phyloP scores from a whole-genome alignment of 92 coral and sea anemone species.

The Paramuricea clavata region DNA sequence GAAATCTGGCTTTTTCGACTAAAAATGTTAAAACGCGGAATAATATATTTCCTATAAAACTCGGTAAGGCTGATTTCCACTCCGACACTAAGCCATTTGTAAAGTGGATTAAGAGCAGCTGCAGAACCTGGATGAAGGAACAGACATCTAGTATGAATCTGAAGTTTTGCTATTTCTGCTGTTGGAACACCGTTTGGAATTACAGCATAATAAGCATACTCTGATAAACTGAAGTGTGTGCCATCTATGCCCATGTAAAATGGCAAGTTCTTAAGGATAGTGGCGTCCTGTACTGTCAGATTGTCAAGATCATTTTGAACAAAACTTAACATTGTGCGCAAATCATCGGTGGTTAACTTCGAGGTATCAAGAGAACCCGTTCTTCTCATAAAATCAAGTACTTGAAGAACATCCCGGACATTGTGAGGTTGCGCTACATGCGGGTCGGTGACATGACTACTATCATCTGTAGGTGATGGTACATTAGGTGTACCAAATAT shows the following conservation, averaged over 20 bases:
- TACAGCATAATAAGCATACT: neutral
- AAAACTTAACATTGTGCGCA: conserved; percentile 7
- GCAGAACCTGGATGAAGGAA: conserved; percentile 6
- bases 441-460: neutral
- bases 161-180: conserved; percentile 20
- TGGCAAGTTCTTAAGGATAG: conserved; percentile 22
- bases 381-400: conserved; percentile 20
- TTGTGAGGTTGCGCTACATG: conserved; percentile 51
- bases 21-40: conserved; percentile 72
- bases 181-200: conserved; percentile 42
- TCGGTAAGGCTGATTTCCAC: conserved; percentile 22
- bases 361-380: neutral
- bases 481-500: neutral
- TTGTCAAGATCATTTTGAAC: conserved; percentile 32
- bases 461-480: neutral
- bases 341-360: conserved; percentile 6
- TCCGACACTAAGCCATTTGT: neutral
- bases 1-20: conserved; percentile 59
- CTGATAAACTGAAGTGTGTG: conserved; percentile 10
- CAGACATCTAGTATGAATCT: neutral
- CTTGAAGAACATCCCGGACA: conserved; percentile 12
- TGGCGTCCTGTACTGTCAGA: neutral
- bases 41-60: conserved; percentile 78
- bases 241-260: conserved; percentile 31
- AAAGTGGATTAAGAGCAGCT: neutral